Evolutionary conservation across 2,113 vertebrate species (phyloP), one percentile per base, ranked within the genome.

Genomic region (Herpetotheres cachinnans): DNA sequence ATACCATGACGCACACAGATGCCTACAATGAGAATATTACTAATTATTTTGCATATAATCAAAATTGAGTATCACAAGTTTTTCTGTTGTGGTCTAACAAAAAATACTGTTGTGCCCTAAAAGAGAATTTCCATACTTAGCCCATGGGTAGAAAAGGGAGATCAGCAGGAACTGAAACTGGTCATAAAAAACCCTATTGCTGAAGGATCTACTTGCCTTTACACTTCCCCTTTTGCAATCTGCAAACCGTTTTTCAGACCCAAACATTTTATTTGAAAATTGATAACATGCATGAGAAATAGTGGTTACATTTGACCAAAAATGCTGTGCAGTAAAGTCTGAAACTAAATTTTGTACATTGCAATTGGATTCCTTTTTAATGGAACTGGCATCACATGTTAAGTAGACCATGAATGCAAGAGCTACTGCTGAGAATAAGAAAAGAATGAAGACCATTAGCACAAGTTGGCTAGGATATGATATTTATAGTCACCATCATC

Each of bases 101-200:
- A 44, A 80, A 67, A 26, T 81, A 32, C 10, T 89, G 3, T 20
- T 80, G 13, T 38, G 13, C 27, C 29, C 34, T 78, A 82, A 66
- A 82, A 7, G 8, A 79, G 6, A 82, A 82, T 82, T 85, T 86
- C 38, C 12, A 36, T 40, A 26, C 4, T n/a, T 55, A 17, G 4
- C 25, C 26, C 46, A 2, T 27, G 18, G 24, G 14, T 54, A 63
- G 42, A 69, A 69, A 80, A 50, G 6, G 9, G 38, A 83, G 27
- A 91, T 69, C 38, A 80, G 46, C 24, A 38, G 13, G 18, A 86
- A n/a, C 11, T 61, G 50, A 74, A 36, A 58, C 9, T 46, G 36
- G 36, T 40, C 1, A 1, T 30, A 70, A 91, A 59, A 12, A 4
- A 1, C 1, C 1, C 4, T n/a, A 4, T 7, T 47, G 16, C 27